Evolutionary conservation across 2,888 invertebrate species (phyloP).

Genomic region (Brachypalpus laphriformis): DNA sequence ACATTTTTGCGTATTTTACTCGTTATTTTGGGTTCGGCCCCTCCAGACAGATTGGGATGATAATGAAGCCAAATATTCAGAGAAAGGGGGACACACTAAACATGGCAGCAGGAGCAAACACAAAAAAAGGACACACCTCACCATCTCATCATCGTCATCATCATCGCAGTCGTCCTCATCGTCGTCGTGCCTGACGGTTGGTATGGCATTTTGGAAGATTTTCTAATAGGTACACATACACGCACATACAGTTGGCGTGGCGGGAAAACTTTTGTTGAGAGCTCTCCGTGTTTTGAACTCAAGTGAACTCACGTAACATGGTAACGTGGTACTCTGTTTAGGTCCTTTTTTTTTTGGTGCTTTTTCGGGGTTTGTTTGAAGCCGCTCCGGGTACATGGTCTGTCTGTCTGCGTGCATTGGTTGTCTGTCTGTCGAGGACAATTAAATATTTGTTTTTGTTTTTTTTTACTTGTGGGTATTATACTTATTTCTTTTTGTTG

Average conservation of each 20-base stretch:
- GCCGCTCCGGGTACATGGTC: constrained; percentile 1
- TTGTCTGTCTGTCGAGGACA: constrained; percentile 69
- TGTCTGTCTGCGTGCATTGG: constrained; percentile 48
- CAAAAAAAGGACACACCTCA: constrained; percentile 48
- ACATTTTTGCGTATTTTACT: constrained; percentile 63
- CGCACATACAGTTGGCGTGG: constrained; percentile 54
- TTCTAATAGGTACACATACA: constrained; percentile 52
- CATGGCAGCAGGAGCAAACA: constrained; percentile 3
- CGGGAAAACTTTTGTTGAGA: constrained; percentile 67
- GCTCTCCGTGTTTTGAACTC: constrained; percentile 63
- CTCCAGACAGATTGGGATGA: constrained; percentile 71
- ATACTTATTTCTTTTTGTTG: neutral
- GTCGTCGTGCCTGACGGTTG: constrained; percentile 28
- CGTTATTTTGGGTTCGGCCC: constrained; percentile 56
- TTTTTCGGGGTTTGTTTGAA: constrained; percentile 54
- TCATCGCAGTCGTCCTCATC: neutral
- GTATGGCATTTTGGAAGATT: constrained; percentile 55
- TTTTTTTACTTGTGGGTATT: neutral
- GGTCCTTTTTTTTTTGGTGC: constrained; percentile 36
- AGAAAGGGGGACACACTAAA: constrained; percentile 22
- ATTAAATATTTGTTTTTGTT: constrained; percentile 46
- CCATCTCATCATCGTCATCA: constrained; percentile 39
- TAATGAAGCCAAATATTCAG: constrained; percentile 34
- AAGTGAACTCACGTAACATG: constrained; percentile 69
- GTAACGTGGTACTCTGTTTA: constrained; percentile 50